These are phyloP conservation scores for Epinephelus lanceolatus DNA, from an alignment of 2,113 vertebrate genomes.

Conservation along the genomic window DNA sequence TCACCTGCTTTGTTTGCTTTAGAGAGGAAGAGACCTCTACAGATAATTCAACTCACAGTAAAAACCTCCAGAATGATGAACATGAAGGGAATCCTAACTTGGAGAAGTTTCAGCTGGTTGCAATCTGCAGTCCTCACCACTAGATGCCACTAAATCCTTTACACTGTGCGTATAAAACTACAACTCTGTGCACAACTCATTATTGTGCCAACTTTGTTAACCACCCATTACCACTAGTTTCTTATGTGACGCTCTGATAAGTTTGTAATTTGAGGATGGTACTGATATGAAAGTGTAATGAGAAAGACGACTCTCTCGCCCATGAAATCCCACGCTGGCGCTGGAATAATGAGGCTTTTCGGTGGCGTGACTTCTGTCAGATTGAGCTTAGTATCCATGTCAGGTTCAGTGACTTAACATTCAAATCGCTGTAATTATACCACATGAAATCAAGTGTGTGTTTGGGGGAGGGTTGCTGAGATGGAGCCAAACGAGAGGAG, in stretches of 20 bases:
- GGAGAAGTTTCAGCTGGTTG: too few species aligned
- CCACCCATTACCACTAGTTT: not conserved
- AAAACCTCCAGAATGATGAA: too few species aligned
- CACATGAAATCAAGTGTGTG: slow-evolving; percentile 48
- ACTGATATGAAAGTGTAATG: not conserved
- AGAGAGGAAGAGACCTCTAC: too few species aligned
- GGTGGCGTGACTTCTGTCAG: not conserved
- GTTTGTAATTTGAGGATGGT: not conserved
- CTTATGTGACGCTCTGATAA: not conserved
- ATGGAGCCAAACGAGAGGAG: slow-evolving; percentile 39
- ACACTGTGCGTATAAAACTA: not conserved
- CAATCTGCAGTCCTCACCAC: too few species aligned
- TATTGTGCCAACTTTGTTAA: slow-evolving; percentile 9
- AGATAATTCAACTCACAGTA: too few species aligned
- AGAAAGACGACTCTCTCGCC: not conserved
- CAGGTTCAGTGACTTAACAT: not conserved
- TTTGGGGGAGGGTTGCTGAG: not conserved
- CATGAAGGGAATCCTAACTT: too few species aligned
- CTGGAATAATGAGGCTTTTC: not conserved
- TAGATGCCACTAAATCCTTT: too few species aligned
- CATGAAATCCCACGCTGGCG: slow-evolving; percentile 2
- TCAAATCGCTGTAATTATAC: slow-evolving; percentile 16
- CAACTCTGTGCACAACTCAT: not conserved
- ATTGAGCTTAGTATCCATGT: not conserved
- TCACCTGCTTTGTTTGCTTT: too few species aligned